Conservation (phyloP, 2,888 invertebrate genomes). For the Cepaea hortensis region DNA sequence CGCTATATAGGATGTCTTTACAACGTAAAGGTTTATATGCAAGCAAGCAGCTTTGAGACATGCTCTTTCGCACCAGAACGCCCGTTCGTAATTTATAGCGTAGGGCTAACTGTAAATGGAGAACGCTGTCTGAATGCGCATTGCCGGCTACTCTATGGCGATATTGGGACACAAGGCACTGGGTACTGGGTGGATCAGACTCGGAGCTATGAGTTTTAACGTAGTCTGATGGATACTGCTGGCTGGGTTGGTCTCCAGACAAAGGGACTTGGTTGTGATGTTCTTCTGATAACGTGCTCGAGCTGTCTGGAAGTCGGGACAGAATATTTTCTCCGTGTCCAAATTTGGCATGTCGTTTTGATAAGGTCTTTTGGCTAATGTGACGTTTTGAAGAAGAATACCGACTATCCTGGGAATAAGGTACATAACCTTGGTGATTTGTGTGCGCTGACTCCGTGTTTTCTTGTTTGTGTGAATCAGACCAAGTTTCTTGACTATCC, state of each 20-base stretch:
- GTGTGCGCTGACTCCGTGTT: neutral
- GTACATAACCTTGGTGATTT: neutral
- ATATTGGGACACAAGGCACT: neutral
- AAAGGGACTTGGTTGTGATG: neutral
- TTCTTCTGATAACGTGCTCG: neutral
- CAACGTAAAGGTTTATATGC: conserved; percentile 74
- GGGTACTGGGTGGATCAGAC: neutral
- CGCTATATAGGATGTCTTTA: conserved; percentile 92
- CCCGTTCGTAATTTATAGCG: neutral
- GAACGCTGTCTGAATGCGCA: neutral
- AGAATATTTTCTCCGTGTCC: neutral
- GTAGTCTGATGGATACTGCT: neutral
- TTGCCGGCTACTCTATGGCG: neutral
- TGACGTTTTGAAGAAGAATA: neutral
- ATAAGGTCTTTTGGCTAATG: neutral
- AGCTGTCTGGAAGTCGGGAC: neutral
- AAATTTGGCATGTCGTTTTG: neutral
- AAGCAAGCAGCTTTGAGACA: neutral
- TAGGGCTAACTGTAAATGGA: neutral
- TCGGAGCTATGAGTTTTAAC: neutral
- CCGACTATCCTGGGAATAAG: neutral
- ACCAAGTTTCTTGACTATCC: neutral
- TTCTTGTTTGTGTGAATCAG: neutral
- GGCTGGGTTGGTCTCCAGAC: neutral
- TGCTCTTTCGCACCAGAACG: neutral